Percentiles rank a stretch among this genome's conserved stretches.
phyloP scores from a whole-genome alignment of 2,113 vertebrate species.

The Hypanus sabinus region DNA sequence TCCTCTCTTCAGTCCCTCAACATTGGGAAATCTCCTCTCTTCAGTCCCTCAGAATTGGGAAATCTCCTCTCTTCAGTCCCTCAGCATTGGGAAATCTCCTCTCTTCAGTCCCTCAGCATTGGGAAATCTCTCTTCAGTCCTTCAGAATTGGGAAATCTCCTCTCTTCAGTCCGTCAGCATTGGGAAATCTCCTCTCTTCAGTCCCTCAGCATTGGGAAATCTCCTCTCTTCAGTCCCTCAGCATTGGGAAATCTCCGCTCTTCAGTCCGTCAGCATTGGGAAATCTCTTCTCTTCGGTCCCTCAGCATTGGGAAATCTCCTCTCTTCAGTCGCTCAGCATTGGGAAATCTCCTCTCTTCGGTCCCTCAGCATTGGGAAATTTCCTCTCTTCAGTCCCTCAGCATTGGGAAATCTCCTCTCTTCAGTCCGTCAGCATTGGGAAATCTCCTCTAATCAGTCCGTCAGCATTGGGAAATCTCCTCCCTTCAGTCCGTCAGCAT shows the following conservation, averaged over 20 bases:
- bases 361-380: not conserved
- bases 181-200: not conserved
- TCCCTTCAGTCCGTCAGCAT: not conserved
- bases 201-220: not conserved
- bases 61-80: not conserved
- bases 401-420: not conserved
- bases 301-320: not conserved
- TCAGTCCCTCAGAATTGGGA: not conserved
- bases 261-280: not conserved
- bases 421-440: not conserved
- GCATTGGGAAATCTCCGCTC: not conserved
- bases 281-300: not conserved
- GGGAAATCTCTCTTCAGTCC: not conserved
- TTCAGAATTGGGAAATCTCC: not conserved
- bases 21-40: not conserved
- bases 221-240: not conserved
- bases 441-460: not conserved
- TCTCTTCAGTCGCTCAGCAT: not conserved
- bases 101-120: not conserved
- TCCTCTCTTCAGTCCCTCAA: not conserved
- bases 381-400: not conserved
- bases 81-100: not conserved
- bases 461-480: not conserved
- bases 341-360: not conserved
- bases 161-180: not conserved